Base-by-base conservation (phyloP, 2,888 invertebrate genomes). In the Lasioglossum figueresi region DNA sequence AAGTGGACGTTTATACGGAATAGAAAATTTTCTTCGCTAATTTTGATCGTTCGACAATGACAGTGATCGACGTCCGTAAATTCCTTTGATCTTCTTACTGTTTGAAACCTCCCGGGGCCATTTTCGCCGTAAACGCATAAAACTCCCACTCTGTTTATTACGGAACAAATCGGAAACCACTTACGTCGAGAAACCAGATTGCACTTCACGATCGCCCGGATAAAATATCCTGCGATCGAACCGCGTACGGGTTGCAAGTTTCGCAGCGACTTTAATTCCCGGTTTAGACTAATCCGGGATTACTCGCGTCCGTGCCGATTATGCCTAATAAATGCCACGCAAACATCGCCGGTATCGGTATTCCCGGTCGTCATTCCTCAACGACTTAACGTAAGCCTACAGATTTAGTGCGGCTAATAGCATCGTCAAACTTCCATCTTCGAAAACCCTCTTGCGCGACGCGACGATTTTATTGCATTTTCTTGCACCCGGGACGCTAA, bases 321-420 rank as follows among this genome's bases (percentile, higher is more conserved):
- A 66, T 63, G 52, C 76, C 66, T 70, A 34, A 84, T 72, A 73
- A 73, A 76, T 59, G 66, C 34, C 40, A 19, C 12, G 56, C 43
- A 37, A 71, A 66, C 52, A 59, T 37, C 52, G 73, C 37, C 45
- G 37, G 31, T 84, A 75, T 48, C 43, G 23, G 23, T n/a, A 52
- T 71, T 43, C 40, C 31, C 8, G 14, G 31, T 40, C 37, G 70
- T 78, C 75, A 27, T 84, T 66, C 27, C 34, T 43, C 45, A 45
- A 16, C 37, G 16, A 71, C 79, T 84, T 84, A 79, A 68, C 71
- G 82, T 71, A 45, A 71, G 73, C 77, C 45, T 12, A 19, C 52
- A 27, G 79, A 79, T 85, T 85, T 71, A 76, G 45, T 37, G 48
- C 23, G 34, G 59, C 52, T 43, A 71, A 71, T 68, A 48, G 66